Evolutionary conservation across 2,888 invertebrate species (phyloP), one percentile per base, ranked within the genome.

Genomic region (Helicoverpa assulta): DNA sequence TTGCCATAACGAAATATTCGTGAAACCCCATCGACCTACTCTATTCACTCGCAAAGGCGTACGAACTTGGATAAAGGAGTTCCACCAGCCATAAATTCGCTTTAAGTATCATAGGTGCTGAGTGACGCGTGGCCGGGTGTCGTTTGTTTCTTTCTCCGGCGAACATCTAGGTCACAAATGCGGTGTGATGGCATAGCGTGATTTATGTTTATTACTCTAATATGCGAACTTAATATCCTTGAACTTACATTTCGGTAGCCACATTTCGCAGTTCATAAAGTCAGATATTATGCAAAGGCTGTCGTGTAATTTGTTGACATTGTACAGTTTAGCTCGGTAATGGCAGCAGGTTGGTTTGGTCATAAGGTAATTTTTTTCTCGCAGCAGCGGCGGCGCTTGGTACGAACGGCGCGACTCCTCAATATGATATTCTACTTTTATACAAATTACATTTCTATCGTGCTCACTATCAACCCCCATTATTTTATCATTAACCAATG

Each of bases 391-490:
- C 88, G 91, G 93, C 89, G 94, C 91, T 75, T 94, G 95, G 95
- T 93, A 95, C 95, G 91, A 83, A 80, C 78, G 81, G 89, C 90
- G 81, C 91, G 88, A 86, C 86, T 86, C 89, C 88, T 89, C 89
- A 88, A 89, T 88, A 87, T 85, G 88, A 90, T 90, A 91, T 92
- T 91, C 90, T 92, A 93, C 91, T 93, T 95, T 94, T 92, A 93
- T 87, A 94, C 92, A 94, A 94, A 95, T 95, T 94, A 94, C 93
- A 92, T 94, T 95, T 89, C 95, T 95, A 94, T 95, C 95, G 94
- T 95, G 94, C 90, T 90, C 87, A 89, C 91, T 90, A 94, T 94
- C 94, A 90, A 87, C 87, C 91, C 91, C 93, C 90, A 95, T 95
- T 95, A 95, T 95, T 93, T 94, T 93, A 93, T 92, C 95, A 95